phyloP scores from a whole-genome alignment of 2,113 vertebrate genomes.

The Piaya cayana region DNA sequence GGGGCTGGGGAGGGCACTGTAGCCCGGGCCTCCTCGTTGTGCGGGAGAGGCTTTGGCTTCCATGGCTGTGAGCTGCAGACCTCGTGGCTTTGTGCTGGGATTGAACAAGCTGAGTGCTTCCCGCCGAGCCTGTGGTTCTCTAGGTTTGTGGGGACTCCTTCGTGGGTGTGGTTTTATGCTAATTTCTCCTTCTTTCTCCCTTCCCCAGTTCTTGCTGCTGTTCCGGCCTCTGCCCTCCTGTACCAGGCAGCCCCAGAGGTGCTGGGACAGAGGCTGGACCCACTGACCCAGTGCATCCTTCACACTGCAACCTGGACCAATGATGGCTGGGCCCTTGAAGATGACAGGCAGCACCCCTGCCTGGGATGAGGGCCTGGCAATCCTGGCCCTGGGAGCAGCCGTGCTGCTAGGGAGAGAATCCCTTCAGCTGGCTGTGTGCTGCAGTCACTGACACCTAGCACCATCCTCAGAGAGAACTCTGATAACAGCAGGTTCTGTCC shows the following conservation, averaged over 20 bases:
- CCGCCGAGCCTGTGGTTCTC: neutral
- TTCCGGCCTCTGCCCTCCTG: neutral
- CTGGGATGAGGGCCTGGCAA: neutral
- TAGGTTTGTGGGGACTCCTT: neutral
- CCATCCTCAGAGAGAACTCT: neutral
- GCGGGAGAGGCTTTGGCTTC: neutral
- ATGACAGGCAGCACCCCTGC: neutral
- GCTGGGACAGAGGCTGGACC: slow-evolving; percentile 32
- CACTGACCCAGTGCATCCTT: neutral
- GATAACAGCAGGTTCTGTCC: neutral
- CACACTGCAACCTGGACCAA: neutral
- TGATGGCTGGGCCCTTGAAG: neutral
- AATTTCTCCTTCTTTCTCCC: neutral
- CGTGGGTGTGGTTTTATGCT: neutral
- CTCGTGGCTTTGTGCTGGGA: accelerated
- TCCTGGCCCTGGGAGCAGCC: neutral
- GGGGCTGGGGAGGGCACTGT: neutral
- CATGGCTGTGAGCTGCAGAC: neutral
- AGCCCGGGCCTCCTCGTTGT: neutral
- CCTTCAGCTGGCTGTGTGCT: neutral
- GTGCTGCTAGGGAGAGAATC: accelerated
- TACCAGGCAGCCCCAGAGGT: neutral
- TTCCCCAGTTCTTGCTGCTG: neutral
- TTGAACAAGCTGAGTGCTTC: neutral
- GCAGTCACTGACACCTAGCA: neutral